phyloP scores from a whole-genome alignment of 2,113 vertebrate genomes.

The Percina caprodes region DNA sequence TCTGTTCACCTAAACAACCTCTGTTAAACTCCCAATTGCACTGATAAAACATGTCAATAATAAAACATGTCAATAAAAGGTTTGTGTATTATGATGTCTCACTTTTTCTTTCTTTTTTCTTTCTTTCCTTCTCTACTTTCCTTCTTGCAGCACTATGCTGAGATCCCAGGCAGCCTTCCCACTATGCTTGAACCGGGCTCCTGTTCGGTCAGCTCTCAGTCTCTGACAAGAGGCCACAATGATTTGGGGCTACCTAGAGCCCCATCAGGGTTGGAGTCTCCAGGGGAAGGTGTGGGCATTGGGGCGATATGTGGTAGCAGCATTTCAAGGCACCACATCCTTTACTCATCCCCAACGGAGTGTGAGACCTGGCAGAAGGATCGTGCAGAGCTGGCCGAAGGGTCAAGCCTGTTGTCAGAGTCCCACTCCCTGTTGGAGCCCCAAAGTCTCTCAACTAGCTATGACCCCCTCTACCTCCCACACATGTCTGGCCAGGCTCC shows the following conservation, averaged over 20 bases:
- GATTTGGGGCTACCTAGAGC: constrained; percentile 54
- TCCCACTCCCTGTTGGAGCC: constrained; percentile 86
- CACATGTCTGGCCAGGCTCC: constrained; percentile 57
- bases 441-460: constrained; percentile 83
- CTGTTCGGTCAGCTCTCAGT: constrained; percentile 84
- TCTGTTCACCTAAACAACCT: background rate
- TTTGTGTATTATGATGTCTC: background rate
- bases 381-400: constrained; percentile 79
- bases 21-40: background rate
- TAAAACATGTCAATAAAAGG: background rate
- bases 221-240: constrained; percentile 83
- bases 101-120: background rate
- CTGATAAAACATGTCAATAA: background rate
- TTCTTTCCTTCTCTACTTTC: constrained; percentile 9
- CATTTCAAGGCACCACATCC: constrained; percentile 76
- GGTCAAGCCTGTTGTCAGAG: constrained; percentile 70
- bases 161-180: constrained; percentile 64
- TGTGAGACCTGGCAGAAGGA: constrained; percentile 91
- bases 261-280: constrained; percentile 32
- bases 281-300: constrained; percentile 67
- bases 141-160: constrained; percentile 89
- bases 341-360: constrained; percentile 81
- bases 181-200: constrained; percentile 91
- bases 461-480: constrained; percentile 84
- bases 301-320: constrained; percentile 61